A percentile compares a stretch with the other conserved stretches of the same genome.
Evolutionary conservation across 2,888 invertebrate genomes (phyloP).

Genomic region (Chloroclysta siterata): DNA sequence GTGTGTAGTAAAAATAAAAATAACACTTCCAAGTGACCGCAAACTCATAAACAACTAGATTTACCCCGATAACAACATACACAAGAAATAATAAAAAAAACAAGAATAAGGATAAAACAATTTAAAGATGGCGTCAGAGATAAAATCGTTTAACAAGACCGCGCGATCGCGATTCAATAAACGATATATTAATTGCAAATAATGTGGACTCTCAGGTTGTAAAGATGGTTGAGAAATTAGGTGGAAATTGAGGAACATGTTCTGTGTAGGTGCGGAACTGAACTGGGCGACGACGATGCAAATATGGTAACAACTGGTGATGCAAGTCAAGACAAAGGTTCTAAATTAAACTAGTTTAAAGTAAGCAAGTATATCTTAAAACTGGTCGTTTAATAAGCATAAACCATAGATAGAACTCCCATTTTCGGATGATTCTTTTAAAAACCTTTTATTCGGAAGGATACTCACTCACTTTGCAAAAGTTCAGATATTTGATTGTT

Average conservation of each 20-base stretch:
- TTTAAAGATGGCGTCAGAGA: conserved; percentile 43
- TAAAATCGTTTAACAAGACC: conserved; percentile 42
- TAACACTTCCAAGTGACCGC: conserved; percentile 26
- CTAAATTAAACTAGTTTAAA: no score
- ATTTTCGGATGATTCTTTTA: no score
- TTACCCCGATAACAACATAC: conserved; percentile 36
- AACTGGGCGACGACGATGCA: background rate
- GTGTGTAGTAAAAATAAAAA: conserved; percentile 25
- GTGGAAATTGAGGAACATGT: conserved; percentile 17
- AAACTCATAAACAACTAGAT: conserved; percentile 43
- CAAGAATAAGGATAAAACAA: conserved; percentile 28
- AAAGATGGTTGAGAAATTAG: conserved; percentile 32
- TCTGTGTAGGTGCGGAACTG: background rate
- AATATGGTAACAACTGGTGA: background rate
- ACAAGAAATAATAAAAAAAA: conserved; percentile 21
- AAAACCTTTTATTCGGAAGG: no score
- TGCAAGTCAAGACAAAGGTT: no score
- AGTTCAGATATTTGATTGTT: no score
- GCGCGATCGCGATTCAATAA: conserved; percentile 42
- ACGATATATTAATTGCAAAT: conserved; percentile 43
- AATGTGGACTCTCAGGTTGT: conserved; percentile 33
- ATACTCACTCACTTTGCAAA: no score
- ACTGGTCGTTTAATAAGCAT: no score
- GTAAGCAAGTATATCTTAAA: no score
- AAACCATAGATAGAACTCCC: no score